These are phyloP conservation scores for Meriones psammophilus DNA, from an alignment of 2,797 vertebrate genomes.

Conservation along the genomic window DNA sequence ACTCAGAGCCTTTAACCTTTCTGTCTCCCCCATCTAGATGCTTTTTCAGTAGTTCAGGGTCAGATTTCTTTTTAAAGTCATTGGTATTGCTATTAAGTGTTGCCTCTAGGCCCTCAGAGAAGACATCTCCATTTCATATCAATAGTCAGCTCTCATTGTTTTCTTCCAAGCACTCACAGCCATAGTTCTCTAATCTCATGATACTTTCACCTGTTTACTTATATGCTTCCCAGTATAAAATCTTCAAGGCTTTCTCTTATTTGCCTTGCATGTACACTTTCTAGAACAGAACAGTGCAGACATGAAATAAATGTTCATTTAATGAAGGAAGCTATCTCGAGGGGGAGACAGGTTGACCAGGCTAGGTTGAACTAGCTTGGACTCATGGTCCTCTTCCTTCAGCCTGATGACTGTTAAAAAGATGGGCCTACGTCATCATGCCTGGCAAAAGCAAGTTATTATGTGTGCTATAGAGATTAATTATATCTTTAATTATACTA, in stretches of 20 bases:
- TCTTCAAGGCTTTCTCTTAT: background rate
- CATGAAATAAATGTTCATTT: background rate
- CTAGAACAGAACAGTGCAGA: background rate
- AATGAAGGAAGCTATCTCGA: background rate
- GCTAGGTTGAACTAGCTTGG: too few species aligned
- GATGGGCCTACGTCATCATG: background rate
- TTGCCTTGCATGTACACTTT: background rate
- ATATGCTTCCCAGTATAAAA: background rate
- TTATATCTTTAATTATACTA: background rate
- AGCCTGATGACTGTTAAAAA: background rate
- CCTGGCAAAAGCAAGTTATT: background rate
- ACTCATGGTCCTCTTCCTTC: background rate
- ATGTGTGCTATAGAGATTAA: background rate
- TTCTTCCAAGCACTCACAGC: background rate
- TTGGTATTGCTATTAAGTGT: background rate
- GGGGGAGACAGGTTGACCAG: background rate
- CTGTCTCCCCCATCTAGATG: background rate
- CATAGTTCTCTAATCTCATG: background rate
- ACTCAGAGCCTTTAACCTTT: background rate
- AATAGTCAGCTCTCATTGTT: background rate
- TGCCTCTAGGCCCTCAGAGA: background rate
- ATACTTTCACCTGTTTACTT: background rate
- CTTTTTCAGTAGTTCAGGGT: background rate
- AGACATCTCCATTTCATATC: background rate
- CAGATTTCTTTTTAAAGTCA: background rate